These are phyloP conservation scores for Dissostichus mawsoni DNA, from an alignment of 2,113 vertebrate species.

Conservation along the genomic window DNA sequence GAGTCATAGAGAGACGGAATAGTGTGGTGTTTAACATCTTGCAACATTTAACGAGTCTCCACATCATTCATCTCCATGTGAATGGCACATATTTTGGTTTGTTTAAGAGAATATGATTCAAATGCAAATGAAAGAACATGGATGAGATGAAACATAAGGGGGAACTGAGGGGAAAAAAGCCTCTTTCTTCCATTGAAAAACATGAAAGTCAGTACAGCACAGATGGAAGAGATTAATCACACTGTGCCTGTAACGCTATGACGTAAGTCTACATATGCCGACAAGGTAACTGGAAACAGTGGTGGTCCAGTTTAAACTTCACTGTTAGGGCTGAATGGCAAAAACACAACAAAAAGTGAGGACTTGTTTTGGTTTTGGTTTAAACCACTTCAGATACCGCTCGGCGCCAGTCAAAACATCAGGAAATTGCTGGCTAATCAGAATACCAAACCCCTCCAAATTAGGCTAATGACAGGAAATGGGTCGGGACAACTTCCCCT, in stretches of 20 bases:
- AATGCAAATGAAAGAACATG: not conserved
- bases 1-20: constrained; percentile 27
- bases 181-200: constrained; percentile 19
- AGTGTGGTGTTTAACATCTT: constrained; percentile 31
- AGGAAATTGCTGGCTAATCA: constrained; percentile 56
- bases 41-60: constrained; percentile 32
- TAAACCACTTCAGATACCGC: not conserved
- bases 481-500: constrained; percentile 15
- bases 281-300: not conserved
- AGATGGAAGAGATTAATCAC: constrained; percentile 52
- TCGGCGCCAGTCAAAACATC: not conserved
- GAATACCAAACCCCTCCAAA: constrained; percentile 7
- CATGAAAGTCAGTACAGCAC: constrained; percentile 24
- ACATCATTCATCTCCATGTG: constrained; percentile 10
- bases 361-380: not conserved
- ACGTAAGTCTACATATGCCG: not conserved
- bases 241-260: not conserved
- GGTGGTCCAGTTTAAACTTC: not conserved
- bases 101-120: constrained; percentile 20
- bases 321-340: not conserved
- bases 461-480: constrained; percentile 58
- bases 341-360: not conserved
- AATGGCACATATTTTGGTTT: constrained; percentile 4
- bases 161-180: constrained; percentile 2
- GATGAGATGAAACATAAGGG: constrained; percentile 32